phyloP scores from a whole-genome alignment of 2,888 invertebrate genomes.

The Eristalis intricaria region DNA sequence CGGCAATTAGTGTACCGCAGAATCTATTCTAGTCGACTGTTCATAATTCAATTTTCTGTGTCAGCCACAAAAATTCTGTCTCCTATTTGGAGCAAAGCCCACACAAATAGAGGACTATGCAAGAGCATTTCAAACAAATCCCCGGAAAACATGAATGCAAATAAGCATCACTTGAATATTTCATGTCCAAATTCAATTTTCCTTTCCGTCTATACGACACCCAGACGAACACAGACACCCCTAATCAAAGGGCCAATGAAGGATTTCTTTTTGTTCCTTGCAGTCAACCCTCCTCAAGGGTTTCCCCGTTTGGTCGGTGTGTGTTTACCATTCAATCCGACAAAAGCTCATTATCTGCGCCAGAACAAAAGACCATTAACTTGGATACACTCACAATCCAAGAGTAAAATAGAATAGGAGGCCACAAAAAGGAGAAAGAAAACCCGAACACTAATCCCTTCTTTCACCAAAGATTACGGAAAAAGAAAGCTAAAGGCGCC shows the following conservation, averaged over 20 bases:
- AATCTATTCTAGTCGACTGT: no score
- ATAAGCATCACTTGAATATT: not conserved
- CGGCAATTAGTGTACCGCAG: no score
- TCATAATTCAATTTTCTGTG: no score
- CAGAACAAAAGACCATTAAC: constrained; percentile 17
- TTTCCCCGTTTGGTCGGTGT: not conserved
- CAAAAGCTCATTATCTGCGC: constrained; percentile 3
- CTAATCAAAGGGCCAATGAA: not conserved
- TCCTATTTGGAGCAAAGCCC: not conserved
- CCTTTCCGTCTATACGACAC: not conserved
- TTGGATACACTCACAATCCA: not conserved
- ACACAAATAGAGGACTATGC: not conserved
- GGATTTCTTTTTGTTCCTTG: not conserved
- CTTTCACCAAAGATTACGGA: not conserved
- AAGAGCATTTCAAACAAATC: not conserved
- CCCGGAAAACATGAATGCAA: not conserved
- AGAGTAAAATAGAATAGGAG: constrained; percentile 12
- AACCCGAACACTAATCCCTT: constrained; percentile 26
- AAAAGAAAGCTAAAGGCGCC: constrained; percentile 33
- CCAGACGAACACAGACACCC: not conserved
- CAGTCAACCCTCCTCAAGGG: not conserved
- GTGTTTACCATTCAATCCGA: constrained; percentile 13
- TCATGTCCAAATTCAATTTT: not conserved
- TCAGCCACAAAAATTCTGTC: no score
- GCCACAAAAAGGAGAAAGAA: not conserved